phyloP scores from a whole-genome alignment of 2,797 vertebrate genomes.

The Eulemur rubriventer region DNA sequence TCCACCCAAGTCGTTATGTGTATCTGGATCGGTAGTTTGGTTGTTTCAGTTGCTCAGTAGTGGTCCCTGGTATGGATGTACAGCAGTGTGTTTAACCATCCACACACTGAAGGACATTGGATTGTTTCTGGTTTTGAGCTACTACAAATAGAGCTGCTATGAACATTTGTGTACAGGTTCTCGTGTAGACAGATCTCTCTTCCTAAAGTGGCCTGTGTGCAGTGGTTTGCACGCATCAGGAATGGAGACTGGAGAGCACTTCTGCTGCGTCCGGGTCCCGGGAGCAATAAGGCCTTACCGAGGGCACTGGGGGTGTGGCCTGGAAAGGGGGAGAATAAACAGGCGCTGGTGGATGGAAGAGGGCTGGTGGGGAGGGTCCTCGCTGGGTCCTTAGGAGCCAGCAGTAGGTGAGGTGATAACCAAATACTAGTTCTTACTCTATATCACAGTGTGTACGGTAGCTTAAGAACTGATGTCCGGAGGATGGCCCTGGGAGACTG shows the following conservation, averaged over 20 bases:
- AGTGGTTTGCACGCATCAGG: background rate
- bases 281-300: background rate
- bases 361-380: background rate
- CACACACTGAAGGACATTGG: background rate
- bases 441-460: background rate
- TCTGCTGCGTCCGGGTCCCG: background rate
- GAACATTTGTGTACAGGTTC: background rate
- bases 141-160: background rate
- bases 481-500: background rate
- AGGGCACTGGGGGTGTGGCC: accelerated
- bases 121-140: background rate
- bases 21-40: background rate
- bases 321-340: background rate
- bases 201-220: background rate
- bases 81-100: background rate
- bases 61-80: background rate
- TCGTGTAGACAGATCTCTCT: background rate
- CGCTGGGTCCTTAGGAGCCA: background rate
- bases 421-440: background rate
- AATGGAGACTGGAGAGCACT: background rate
- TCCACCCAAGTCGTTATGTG: background rate
- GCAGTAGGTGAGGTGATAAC: background rate
- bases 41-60: background rate
- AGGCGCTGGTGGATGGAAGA: background rate
- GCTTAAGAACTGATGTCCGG: background rate